A percentile compares a stretch with the other conserved stretches of the same genome.
Conservation (phyloP, 2,888 invertebrate species). For the Drepana falcataria region DNA sequence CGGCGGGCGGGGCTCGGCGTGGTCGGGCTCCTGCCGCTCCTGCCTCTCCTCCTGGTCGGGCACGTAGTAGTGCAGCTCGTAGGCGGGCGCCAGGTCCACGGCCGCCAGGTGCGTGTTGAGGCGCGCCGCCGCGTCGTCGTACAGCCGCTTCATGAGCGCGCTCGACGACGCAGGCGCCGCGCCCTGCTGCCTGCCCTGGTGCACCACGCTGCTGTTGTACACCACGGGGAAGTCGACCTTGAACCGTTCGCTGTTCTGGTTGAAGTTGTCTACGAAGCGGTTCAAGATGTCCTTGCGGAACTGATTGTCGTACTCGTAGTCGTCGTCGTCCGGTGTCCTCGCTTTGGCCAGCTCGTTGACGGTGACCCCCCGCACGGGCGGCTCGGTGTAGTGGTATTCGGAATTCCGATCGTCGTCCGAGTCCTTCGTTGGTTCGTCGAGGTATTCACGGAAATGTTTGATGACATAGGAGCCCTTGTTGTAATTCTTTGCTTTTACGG, state of each 20-base stretch:
- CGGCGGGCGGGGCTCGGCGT: slow-evolving; percentile 21
- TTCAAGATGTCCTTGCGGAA: slow-evolving; percentile 52
- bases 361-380: slow-evolving; percentile 32
- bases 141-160: slow-evolving; percentile 47
- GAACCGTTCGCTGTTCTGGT: slow-evolving; percentile 55
- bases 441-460: slow-evolving; percentile 55
- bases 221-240: slow-evolving; percentile 59
- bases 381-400: slow-evolving; percentile 32
- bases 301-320: slow-evolving; percentile 51
- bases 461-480: slow-evolving; percentile 53
- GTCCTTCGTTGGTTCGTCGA: slow-evolving; percentile 42
- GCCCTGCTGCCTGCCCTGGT: slow-evolving; percentile 27
- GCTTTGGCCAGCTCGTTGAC: slow-evolving; percentile 20
- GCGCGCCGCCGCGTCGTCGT: slow-evolving; percentile 19
- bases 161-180: slow-evolving; percentile 49
- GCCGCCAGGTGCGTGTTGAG: slow-evolving; percentile 15
- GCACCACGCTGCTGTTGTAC: slow-evolving; percentile 59
- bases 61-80: slow-evolving; percentile 67
- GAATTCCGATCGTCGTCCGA: slow-evolving; percentile 37
- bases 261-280: slow-evolving; percentile 60
- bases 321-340: slow-evolving; percentile 24
- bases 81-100: slow-evolving; percentile 60
- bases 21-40: slow-evolving; percentile 30
- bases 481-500: slow-evolving; percentile 30
- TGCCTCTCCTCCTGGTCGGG: slow-evolving; percentile 65